phyloP scores from a whole-genome alignment of 2,113 vertebrate species.

The Mastomys natalensis region DNA sequence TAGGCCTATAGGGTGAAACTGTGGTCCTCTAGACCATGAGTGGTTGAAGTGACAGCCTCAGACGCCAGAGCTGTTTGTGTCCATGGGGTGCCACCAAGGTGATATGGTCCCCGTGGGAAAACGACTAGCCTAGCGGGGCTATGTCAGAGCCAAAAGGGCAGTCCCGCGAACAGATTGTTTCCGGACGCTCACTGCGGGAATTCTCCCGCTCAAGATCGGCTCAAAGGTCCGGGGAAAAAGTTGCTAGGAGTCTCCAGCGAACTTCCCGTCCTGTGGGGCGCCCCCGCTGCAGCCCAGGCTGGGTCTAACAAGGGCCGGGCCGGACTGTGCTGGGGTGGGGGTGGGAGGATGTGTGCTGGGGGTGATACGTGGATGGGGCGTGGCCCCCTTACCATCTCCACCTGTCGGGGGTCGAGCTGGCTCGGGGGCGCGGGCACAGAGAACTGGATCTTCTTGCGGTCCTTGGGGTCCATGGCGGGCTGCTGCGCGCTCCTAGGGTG shows the following conservation, averaged over 20 bases:
- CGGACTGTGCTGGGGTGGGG: neutral
- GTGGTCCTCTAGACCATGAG: neutral
- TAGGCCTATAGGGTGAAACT: neutral
- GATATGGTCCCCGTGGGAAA: neutral
- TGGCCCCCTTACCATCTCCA: slow-evolving; percentile 94
- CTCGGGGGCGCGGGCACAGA: slow-evolving; percentile 91
- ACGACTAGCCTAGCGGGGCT: neutral
- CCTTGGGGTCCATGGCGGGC: slow-evolving; percentile 88
- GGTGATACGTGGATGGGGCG: neutral
- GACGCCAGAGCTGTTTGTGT: no score
- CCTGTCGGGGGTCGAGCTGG: slow-evolving; percentile 95
- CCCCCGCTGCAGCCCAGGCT: neutral
- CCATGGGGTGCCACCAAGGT: neutral
- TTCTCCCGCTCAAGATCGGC: neutral
- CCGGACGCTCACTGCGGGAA: neutral
- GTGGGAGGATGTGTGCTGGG: neutral
- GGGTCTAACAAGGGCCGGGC: neutral
- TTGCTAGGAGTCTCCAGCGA: slow-evolving; percentile 50
- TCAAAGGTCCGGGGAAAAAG: slow-evolving; percentile 52
- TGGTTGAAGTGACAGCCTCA: neutral
- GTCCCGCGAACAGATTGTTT: neutral
- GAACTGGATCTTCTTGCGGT: slow-evolving; percentile 97
- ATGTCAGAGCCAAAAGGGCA: neutral
- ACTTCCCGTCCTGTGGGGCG: slow-evolving; percentile 56
- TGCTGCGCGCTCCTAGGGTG: slow-evolving; percentile 12